Conservation (phyloP, 2,113 vertebrate species). For the Raja brachyura region DNA sequence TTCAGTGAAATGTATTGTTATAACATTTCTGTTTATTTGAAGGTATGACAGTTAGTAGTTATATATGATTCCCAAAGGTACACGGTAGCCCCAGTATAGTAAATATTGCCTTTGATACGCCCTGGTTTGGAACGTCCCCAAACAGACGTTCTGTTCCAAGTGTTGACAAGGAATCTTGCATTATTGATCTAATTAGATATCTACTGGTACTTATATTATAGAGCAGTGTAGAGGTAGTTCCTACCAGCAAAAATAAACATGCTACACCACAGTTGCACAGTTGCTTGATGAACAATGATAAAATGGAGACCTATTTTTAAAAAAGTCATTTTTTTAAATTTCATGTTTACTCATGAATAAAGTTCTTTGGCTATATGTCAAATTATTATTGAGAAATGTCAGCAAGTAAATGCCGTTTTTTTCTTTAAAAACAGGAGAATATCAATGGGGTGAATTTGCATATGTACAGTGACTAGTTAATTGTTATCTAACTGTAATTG, state of each 20-base stretch:
- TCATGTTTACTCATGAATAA: background rate
- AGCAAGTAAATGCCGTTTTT: background rate
- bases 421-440: background rate
- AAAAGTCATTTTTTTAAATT: background rate
- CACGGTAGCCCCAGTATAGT: background rate
- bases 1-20: background rate
- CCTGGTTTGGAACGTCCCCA: background rate
- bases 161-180: background rate
- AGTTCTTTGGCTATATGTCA: background rate
- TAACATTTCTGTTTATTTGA: background rate
- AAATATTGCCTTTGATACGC: background rate
- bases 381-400: background rate
- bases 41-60: background rate
- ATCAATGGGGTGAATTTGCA: background rate
- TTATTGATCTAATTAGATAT: background rate
- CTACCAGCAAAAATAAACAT: background rate
- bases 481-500: background rate
- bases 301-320: background rate
- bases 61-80: background rate
- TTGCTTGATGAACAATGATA: background rate
- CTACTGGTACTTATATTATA: background rate
- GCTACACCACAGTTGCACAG: background rate
- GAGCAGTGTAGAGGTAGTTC: background rate
- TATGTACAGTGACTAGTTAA: background rate
- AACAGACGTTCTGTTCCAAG: background rate